Conservation (phyloP, 2,113 vertebrate genomes). For the Puffinus mauretanicus region DNA sequence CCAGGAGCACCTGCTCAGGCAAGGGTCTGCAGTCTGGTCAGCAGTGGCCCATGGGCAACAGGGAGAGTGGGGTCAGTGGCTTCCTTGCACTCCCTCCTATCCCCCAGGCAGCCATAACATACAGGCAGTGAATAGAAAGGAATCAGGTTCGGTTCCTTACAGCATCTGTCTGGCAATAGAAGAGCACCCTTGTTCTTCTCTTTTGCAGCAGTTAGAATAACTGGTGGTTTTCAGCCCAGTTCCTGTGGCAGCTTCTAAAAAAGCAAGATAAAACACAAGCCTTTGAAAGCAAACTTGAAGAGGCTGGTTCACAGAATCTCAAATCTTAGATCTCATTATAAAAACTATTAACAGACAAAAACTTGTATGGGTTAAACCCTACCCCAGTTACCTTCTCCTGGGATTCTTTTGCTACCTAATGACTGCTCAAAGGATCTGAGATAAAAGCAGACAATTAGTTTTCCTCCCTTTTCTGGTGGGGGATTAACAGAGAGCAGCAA, state of each 20-base stretch:
- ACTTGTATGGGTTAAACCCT: not conserved
- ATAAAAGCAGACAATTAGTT: not conserved
- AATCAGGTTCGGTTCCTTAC: not conserved
- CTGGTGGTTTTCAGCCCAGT: not conserved
- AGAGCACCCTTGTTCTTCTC: not conserved
- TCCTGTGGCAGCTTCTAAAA: not conserved
- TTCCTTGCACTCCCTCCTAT: not conserved
- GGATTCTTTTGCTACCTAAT: not conserved
- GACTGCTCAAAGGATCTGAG: not conserved
- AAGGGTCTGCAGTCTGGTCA: not conserved
- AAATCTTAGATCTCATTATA: not conserved
- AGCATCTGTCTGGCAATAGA: not conserved
- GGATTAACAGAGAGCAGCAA: not conserved
- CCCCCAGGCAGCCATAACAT: not conserved
- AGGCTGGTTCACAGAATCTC: not conserved
- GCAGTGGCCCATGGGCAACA: not conserved
- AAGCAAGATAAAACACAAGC: not conserved
- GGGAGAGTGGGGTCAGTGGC: not conserved
- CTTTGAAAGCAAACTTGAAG: not conserved
- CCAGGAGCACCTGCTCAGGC: not conserved
- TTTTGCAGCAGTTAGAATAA: not conserved
- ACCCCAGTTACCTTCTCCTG: not conserved
- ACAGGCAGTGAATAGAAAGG: not conserved
- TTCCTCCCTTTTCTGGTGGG: not conserved
- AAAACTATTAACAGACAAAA: not conserved